Evolutionary conservation across 2,797 vertebrate genomes (phyloP).

Genomic region (Lepilemur septentrionalis): DNA sequence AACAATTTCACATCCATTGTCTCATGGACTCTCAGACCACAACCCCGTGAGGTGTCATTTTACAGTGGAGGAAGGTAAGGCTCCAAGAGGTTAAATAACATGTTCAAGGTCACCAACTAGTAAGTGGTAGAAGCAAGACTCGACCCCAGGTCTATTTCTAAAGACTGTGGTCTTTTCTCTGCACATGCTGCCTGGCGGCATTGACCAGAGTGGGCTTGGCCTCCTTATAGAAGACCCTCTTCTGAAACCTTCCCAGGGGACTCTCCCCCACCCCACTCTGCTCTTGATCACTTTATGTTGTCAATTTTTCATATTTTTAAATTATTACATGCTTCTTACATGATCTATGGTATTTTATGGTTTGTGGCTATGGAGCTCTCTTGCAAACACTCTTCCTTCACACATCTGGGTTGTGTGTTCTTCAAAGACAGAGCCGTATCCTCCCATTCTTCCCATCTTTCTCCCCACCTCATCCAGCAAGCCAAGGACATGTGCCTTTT

Average conservation of each 20-base stretch:
- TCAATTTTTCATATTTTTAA: background rate
- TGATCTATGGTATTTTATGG: background rate
- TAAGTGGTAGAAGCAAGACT: background rate
- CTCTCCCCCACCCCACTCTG: background rate
- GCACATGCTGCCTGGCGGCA: background rate
- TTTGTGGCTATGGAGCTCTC: background rate
- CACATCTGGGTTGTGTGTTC: background rate
- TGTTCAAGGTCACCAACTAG: background rate
- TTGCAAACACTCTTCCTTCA: background rate
- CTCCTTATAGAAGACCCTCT: background rate
- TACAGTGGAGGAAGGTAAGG: background rate
- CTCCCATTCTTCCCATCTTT: background rate
- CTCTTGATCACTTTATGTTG: background rate
- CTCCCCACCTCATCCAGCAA: background rate
- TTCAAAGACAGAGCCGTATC: background rate
- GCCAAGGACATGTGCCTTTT: background rate
- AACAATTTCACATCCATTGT: background rate
- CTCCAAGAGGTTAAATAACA: background rate
- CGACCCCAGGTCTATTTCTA: background rate
- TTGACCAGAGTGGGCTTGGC: background rate
- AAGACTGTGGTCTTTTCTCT: background rate
- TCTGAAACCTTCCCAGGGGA: background rate
- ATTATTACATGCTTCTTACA: background rate
- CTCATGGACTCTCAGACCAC: background rate
- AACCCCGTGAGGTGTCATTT: background rate